A percentile compares a stretch with the other conserved stretches of the same genome.
phyloP scores from a whole-genome alignment of 2,113 vertebrate genomes.

The Turdus rufiventris region DNA sequence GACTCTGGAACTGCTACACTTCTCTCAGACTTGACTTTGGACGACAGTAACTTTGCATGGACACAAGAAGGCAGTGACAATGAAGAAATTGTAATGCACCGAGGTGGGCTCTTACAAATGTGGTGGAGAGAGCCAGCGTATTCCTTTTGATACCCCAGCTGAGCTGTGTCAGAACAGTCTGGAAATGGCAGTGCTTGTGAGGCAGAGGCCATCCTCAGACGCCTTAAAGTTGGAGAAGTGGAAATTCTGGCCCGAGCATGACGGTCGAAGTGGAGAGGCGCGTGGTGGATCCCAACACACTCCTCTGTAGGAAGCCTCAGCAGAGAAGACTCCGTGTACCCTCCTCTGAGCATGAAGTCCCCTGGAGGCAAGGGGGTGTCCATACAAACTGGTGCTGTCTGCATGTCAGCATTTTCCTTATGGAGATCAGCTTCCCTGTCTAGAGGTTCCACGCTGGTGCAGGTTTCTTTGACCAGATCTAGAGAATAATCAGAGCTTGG shows the following conservation, averaged over 20 bases:
- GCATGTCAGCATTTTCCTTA: neutral
- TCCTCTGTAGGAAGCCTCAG: slow-evolving; percentile 49
- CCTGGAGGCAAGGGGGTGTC: neutral
- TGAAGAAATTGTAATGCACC: neutral
- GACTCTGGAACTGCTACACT: neutral
- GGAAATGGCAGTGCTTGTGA: neutral
- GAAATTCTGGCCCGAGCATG: slow-evolving; percentile 84
- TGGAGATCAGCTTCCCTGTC: neutral
- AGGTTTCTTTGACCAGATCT: neutral
- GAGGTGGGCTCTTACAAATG: neutral
- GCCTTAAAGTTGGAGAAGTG: slow-evolving; percentile 84
- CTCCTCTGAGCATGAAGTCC: neutral
- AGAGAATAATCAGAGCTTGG: neutral
- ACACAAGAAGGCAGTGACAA: neutral
- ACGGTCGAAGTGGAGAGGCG: slow-evolving; percentile 79
- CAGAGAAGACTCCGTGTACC: neutral
- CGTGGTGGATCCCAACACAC: neutral
- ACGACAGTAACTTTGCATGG: neutral
- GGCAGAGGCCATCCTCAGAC: slow-evolving; percentile 74
- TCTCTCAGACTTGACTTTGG: neutral
- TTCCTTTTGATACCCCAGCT: neutral
- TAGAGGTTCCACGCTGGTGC: neutral
- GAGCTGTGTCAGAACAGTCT: slow-evolving; percentile 20
- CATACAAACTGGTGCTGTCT: neutral
- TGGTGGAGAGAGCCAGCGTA: neutral